These are phyloP conservation scores for Drosophila cracens DNA, from an alignment of 2,888 invertebrate genomes.

Conservation along the genomic window DNA sequence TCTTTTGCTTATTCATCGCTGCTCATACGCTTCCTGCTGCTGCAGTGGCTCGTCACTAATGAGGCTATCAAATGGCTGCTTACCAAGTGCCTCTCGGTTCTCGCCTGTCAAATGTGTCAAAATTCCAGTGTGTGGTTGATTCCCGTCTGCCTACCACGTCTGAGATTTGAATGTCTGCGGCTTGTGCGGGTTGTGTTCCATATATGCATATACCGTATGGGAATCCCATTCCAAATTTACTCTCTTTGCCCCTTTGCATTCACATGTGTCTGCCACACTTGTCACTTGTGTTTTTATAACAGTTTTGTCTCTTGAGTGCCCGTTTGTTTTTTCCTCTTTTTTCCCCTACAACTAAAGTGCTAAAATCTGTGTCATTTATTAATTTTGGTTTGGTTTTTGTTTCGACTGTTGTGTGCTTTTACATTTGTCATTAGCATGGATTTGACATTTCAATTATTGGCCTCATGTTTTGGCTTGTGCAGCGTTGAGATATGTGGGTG, in stretches of 20 bases:
- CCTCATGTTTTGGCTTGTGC: constrained; percentile 24
- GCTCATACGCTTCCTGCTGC: constrained; percentile 35
- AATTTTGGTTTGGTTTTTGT: constrained; percentile 52
- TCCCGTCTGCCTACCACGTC: constrained; percentile 42
- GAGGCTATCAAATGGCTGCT: constrained; percentile 81
- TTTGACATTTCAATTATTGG: constrained; percentile 79
- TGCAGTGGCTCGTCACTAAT: constrained; percentile 74
- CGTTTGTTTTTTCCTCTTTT: constrained; percentile 13
- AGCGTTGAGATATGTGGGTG: constrained; percentile 47
- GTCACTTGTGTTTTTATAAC: constrained; percentile 80
- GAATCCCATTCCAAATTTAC: constrained; percentile 7
- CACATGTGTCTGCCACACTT: constrained; percentile 77
- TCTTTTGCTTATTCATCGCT: constrained; percentile 42
- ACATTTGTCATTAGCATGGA: constrained; percentile 74
- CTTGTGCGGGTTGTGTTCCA: constrained; percentile 47
- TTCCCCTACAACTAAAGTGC: constrained; percentile 63
- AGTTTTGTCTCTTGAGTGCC: constrained; percentile 67
- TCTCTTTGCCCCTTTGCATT: constrained; percentile 2
- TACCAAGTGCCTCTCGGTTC: constrained; percentile 57
- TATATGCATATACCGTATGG: constrained; percentile 27
- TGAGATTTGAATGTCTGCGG: constrained; percentile 55
- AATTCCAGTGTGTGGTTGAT: constrained; percentile 62
- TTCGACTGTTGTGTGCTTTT: constrained; percentile 40
- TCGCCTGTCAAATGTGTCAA: constrained; percentile 79
- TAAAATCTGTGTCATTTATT: constrained; percentile 79